phyloP scores from a whole-genome alignment of 2,797 vertebrate species.

The Loriculus beryllinus region DNA sequence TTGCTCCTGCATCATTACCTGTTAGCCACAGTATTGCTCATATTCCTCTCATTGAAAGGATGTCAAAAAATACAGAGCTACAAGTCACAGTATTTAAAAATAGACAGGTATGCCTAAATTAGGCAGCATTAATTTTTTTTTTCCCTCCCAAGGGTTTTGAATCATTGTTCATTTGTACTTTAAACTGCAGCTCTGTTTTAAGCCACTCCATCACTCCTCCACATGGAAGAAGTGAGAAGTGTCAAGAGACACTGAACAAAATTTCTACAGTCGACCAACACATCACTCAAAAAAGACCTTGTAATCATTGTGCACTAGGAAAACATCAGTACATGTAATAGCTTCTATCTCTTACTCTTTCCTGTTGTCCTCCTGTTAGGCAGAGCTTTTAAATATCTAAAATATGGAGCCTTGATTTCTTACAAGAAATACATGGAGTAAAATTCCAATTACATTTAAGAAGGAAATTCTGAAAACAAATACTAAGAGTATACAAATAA shows the following conservation, averaged over 20 bases:
- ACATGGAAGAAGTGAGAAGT: not conserved
- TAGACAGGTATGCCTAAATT: not conserved
- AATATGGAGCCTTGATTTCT: not conserved
- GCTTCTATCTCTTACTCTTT: not conserved
- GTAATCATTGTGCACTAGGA: not conserved
- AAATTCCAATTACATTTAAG: not conserved
- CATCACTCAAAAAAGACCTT: not conserved
- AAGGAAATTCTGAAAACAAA: not conserved
- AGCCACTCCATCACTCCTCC: not conserved
- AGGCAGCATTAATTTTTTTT: not conserved
- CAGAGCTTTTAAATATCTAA: not conserved
- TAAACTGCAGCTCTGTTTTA: not conserved
- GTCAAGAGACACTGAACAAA: not conserved
- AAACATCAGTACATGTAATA: not conserved
- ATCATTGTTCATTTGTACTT: not conserved
- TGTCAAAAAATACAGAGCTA: not conserved
- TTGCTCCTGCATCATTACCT: not conserved
- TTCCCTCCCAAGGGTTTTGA: not conserved
- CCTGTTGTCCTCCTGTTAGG: not conserved
- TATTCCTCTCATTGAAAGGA: not conserved
- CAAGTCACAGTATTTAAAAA: not conserved
- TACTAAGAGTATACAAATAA: not conserved
- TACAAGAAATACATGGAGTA: fast-evolving
- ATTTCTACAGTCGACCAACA: not conserved
- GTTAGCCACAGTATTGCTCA: fast-evolving